Evolutionary conservation across 2,113 vertebrate species (phyloP).

Genomic region (Dolichotis patagonum): DNA sequence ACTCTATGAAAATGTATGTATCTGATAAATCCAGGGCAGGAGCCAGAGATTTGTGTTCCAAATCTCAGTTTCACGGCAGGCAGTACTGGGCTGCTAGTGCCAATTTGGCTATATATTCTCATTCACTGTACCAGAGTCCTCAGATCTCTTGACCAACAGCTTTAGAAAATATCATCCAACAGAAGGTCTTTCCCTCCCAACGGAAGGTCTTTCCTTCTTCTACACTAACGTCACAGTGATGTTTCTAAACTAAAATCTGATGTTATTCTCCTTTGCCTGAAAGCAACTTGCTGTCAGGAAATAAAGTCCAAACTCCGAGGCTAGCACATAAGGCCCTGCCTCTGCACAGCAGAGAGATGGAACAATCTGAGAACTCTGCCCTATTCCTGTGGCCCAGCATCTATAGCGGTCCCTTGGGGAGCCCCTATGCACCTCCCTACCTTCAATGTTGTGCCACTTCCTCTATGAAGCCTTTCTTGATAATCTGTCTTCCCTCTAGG

Average conservation of each 20-base stretch:
- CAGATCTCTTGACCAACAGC: background rate
- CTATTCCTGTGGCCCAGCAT: background rate
- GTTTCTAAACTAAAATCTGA: conserved; percentile 45
- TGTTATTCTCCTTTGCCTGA: background rate
- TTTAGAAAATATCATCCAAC: conserved; percentile 22
- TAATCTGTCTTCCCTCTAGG: background rate
- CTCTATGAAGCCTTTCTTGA: background rate
- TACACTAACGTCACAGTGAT: background rate
- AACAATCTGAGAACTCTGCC: background rate
- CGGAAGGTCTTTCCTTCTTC: background rate
- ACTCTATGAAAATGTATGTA: background rate
- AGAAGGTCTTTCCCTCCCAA: background rate
- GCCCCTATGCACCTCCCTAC: background rate
- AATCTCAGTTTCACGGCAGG: background rate
- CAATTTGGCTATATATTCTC: background rate
- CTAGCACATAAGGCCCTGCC: background rate
- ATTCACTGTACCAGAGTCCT: background rate
- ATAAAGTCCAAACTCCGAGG: background rate
- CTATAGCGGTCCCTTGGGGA: background rate
- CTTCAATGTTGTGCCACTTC: background rate
- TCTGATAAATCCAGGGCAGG: background rate
- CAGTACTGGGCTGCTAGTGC: background rate
- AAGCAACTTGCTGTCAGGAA: background rate
- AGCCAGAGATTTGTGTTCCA: background rate
- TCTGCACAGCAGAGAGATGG: background rate